Evolutionary conservation across 2,797 vertebrate species (phyloP).

Genomic region (Rhincodon typus): DNA sequence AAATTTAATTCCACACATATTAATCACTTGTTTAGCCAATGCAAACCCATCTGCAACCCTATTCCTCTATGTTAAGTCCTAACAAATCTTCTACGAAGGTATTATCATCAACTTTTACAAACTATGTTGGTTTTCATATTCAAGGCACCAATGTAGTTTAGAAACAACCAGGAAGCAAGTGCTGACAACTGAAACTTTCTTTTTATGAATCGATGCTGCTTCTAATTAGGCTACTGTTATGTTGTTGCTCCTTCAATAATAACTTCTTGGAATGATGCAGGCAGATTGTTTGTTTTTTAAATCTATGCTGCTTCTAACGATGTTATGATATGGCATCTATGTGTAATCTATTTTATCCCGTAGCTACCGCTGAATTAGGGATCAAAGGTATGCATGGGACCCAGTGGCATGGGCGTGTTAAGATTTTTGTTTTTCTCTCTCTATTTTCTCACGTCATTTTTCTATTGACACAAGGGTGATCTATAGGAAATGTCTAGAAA

Average conservation of each 20-base stretch:
- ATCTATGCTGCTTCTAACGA: neutral
- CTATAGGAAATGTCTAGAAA: too few species aligned
- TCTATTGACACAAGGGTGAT: neutral
- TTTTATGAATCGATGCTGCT: neutral
- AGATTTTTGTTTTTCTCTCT: neutral
- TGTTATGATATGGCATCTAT: neutral
- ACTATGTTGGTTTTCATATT: neutral
- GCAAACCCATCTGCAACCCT: neutral
- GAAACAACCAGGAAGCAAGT: neutral
- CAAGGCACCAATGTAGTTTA: neutral
- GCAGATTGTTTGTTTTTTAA: neutral
- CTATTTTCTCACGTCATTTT: neutral
- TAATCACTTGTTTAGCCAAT: neutral
- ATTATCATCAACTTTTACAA: neutral
- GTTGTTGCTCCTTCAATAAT: neutral
- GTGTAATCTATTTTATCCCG: neutral
- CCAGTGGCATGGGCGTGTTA: neutral
- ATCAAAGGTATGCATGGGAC: neutral
- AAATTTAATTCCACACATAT: neutral
- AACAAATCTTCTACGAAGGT: neutral
- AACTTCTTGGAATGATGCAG: neutral
- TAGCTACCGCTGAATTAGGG: neutral
- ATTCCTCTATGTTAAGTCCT: neutral
- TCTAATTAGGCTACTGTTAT: neutral
- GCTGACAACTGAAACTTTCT: neutral